These are phyloP conservation scores for Cephus runcator DNA, from an alignment of 2,888 invertebrate species.

Conservation along the genomic window DNA sequence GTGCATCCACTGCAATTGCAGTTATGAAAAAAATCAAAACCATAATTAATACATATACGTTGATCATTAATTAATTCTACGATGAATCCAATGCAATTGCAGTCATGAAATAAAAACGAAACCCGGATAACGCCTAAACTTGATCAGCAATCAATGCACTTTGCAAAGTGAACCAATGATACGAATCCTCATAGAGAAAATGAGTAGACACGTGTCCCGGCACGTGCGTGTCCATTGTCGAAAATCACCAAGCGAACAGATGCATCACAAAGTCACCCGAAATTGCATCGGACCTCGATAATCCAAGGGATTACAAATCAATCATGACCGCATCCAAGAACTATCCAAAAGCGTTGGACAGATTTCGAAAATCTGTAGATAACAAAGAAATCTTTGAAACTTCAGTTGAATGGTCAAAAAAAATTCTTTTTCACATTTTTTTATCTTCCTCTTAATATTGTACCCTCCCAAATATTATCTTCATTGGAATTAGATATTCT, in stretches of 20 bases:
- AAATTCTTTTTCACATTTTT: background rate
- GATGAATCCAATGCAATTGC: too few species aligned
- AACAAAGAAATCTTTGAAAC: background rate
- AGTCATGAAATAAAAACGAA: background rate
- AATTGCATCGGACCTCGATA: slow-evolving; percentile 39
- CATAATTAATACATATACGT: too few species aligned
- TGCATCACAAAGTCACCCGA: slow-evolving; percentile 53
- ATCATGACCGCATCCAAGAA: slow-evolving; percentile 38
- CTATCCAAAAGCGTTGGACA: background rate
- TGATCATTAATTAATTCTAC: too few species aligned
- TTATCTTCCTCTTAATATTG: background rate
- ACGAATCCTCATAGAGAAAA: slow-evolving; percentile 23
- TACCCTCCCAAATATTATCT: background rate
- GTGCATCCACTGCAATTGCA: too few species aligned
- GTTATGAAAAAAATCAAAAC: too few species aligned
- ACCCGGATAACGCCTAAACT: background rate
- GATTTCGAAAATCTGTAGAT: slow-evolving; percentile 46
- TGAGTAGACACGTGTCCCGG: slow-evolving; percentile 51
- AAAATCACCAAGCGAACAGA: slow-evolving; percentile 49
- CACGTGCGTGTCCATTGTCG: slow-evolving; percentile 58
- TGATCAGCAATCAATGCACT: background rate
- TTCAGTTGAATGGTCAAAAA: background rate
- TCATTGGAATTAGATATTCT: background rate
- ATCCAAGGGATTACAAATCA: slow-evolving; percentile 54
- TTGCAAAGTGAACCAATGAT: background rate